Evolutionary conservation across 1,140 invertebrate species (phyloP), one percentile per base, ranked within the genome.

Genomic region (Dreissena polymorpha): DNA sequence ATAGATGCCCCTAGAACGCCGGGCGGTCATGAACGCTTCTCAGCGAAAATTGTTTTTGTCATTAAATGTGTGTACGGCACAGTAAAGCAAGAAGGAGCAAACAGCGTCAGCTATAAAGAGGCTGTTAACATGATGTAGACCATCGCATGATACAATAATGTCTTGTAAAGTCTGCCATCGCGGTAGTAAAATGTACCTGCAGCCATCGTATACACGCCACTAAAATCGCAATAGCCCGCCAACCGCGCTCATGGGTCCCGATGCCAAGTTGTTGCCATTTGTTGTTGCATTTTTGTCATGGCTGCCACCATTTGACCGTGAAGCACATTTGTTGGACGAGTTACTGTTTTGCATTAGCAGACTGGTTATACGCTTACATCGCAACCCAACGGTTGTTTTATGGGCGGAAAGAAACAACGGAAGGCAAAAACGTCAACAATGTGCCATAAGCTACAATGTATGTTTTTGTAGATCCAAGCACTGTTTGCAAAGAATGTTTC

Each of bases 161-260:
- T 67, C 76, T 65, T 64, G 68, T 78, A 78, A 78, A 29, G 23
- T 67, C 67, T 65, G 76, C 76, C 23, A 70, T 16, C 53, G 23
- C 50, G 69, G 53, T 78, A 49, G 76, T 27, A 27, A 78, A 78
- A 78, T 78, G 76, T 78, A 78, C 76, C 76, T 78, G 76, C 65
- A n/a, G 10, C 21, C n/a, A 27, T 55, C 14, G 53, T 78, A 76
- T 78, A 27, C 49, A 60, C 16, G 21, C 57, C 57, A 60, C 57
- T 60, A 60, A 60, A 60, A 60, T 60, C 16, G 16, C 57, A 60
- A 60, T 60, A n/a, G 57, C 57, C 57, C 57, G 57, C 57, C 16
- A 60, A n/a, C 16, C 16, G 21, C 16, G 57, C 16, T n/a, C 57
- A 60, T 10, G 2, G 57, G 57, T n/a, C 39, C 3, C 39, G 39